Conservation (phyloP, 2,888 invertebrate genomes). For the Argyra leucocephala region DNA sequence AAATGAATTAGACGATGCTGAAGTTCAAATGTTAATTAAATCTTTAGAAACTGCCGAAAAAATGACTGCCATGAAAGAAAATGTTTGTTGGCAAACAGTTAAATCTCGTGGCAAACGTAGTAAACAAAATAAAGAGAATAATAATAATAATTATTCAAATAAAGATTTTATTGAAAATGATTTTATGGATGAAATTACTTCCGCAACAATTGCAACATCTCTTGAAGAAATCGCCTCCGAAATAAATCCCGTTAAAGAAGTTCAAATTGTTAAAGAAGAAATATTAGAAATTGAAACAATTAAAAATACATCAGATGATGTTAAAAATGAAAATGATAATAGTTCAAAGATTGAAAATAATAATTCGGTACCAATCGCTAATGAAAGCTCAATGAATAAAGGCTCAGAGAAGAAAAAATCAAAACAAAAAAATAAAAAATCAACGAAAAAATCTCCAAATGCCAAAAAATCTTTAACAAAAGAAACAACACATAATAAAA, state of each 20-base stretch:
- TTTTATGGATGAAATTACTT: not conserved
- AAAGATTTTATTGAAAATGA: not conserved
- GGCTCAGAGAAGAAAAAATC: conserved; percentile 7
- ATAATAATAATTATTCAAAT: not conserved
- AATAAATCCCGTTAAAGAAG: not conserved
- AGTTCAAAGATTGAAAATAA: not conserved
- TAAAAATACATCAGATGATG: not conserved
- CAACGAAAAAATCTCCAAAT: conserved; percentile 13
- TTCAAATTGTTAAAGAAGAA: not conserved
- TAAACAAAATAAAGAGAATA: conserved; percentile 13
- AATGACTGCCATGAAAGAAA: conserved; percentile 7
- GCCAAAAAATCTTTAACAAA: conserved; percentile 10
- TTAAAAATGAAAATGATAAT: too few species aligned
- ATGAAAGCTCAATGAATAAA: not conserved
- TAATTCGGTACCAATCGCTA: not conserved
- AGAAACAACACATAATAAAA: conserved; percentile 13
- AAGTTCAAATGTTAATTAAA: not conserved
- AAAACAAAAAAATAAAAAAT: conserved; percentile 5
- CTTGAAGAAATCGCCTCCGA: not conserved
- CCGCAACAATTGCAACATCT: not conserved
- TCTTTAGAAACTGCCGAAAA: conserved; percentile 4
- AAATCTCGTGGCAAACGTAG: conserved; percentile 19
- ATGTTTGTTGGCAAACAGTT: conserved; percentile 21
- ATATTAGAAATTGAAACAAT: not conserved
- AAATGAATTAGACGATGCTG: not conserved